phyloP scores from a whole-genome alignment of 1,140 invertebrate genomes.

The Ooceraea biroi region DNA sequence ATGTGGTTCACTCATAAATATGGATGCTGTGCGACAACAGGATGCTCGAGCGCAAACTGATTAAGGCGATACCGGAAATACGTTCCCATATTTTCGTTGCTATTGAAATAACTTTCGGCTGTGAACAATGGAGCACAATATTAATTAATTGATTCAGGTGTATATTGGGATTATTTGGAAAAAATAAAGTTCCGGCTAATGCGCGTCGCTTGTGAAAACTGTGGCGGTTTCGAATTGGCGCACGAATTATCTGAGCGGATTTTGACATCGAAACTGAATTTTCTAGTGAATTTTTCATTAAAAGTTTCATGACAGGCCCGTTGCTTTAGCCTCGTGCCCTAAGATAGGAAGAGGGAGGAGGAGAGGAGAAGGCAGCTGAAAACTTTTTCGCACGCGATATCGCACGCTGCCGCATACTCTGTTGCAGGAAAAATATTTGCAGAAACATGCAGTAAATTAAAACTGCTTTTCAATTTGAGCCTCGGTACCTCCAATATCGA shows the following conservation, averaged over 20 bases:
- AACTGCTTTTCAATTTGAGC: not conserved
- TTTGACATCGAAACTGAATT: slow-evolving; percentile 44
- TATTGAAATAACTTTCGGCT: slow-evolving; percentile 20
- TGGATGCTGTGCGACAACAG: slow-evolving; percentile 37
- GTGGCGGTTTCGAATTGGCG: slow-evolving; percentile 6
- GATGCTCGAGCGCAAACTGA: slow-evolving; percentile 44
- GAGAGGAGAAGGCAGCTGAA: slow-evolving; percentile 53
- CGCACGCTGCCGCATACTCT: not conserved
- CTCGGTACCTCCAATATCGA: not conserved
- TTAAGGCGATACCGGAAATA: slow-evolving; percentile 44
- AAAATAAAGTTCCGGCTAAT: slow-evolving; percentile 20
- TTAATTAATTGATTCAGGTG: slow-evolving; percentile 33
- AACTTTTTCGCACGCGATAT: slow-evolving; percentile 61
- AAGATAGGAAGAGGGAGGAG: slow-evolving; percentile 40
- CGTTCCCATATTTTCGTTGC: slow-evolving; percentile 28
- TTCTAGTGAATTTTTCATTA: slow-evolving; percentile 71
- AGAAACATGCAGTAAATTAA: slow-evolving; percentile 15
- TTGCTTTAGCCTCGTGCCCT: slow-evolving; percentile 48
- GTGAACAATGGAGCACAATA: not conserved
- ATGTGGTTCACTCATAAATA: slow-evolving; percentile 47
- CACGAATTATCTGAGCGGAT: slow-evolving; percentile 67
- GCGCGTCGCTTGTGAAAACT: slow-evolving; percentile 7
- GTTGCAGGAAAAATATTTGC: not conserved
- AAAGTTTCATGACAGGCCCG: slow-evolving; percentile 70
- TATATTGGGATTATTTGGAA: not conserved